Evolutionary conservation across 2,888 invertebrate genomes (phyloP).

Genomic region (Chaetoderma sp.): DNA sequence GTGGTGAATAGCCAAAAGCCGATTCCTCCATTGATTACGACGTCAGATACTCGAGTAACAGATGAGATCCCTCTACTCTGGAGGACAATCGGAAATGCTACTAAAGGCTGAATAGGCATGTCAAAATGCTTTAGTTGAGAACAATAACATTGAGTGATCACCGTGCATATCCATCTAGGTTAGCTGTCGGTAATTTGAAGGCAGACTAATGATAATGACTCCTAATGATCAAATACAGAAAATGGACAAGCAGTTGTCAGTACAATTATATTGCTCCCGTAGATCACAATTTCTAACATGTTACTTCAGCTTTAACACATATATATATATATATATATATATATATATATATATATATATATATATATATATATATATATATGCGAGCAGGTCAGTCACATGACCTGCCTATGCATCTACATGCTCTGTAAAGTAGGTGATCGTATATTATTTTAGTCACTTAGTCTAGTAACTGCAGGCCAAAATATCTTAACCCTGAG

Average conservation of each 20-base stretch:
- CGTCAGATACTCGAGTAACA: no score
- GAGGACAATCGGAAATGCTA: no score
- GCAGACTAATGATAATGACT: not conserved
- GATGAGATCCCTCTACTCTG: no score
- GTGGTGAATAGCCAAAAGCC: no score
- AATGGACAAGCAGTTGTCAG: not conserved
- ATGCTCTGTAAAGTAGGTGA: not conserved
- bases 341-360: not conserved
- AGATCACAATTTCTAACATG: not conserved
- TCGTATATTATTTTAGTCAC: not conserved
- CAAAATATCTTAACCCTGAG: no score
- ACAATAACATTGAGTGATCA: not conserved
- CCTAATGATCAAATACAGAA: not conserved
- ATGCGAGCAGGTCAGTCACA: not conserved
- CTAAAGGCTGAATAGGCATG: not conserved
- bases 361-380: not conserved
- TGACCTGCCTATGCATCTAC: not conserved
- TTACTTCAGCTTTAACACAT: not conserved
- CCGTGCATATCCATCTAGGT: not conserved
- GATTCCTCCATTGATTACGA: no score
- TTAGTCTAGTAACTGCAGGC: not conserved
- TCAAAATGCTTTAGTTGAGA: not conserved
- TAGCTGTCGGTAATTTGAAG: no score
- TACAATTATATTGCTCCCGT: not conserved
- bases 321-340: not conserved